Evolutionary conservation across 2,888 invertebrate species (phyloP).

Genomic region (Stenichneumon culpator): DNA sequence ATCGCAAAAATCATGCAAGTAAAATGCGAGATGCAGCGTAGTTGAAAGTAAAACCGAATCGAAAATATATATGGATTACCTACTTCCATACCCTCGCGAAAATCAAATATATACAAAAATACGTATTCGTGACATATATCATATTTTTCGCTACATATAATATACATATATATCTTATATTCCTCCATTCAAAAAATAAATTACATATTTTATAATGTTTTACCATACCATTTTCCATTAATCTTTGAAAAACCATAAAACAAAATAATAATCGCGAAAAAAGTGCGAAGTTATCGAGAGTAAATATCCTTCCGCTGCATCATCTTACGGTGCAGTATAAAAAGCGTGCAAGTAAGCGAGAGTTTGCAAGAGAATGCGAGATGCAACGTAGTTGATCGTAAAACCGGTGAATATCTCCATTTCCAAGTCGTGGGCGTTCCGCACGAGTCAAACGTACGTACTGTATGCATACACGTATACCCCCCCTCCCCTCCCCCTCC

Average conservation of each 20-base stretch:
- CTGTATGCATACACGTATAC: neutral
- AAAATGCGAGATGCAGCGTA: constrained; percentile 51
- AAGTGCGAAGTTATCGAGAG: neutral
- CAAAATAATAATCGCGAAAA: neutral
- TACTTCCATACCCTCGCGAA: too few relatives aligned
- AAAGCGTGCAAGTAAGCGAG: constrained; percentile 18
- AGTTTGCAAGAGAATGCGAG: constrained; percentile 45
- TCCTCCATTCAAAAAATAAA: neutral
- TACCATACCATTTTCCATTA: too few relatives aligned
- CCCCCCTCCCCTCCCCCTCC: too few relatives aligned
- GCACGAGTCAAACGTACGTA: constrained; percentile 47
- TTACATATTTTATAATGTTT: too few relatives aligned
- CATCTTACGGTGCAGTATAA: neutral
- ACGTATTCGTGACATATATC: too few relatives aligned
- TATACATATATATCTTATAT: neutral
- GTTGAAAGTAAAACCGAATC: constrained; percentile 58
- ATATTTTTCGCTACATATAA: too few relatives aligned
- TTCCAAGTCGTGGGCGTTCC: constrained; percentile 61
- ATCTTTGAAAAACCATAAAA: neutral
- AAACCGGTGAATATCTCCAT: constrained; percentile 61
- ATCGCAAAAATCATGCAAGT: neutral
- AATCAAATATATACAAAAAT: too few relatives aligned
- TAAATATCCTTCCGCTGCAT: constrained; percentile 37
- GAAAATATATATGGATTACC: too few relatives aligned
- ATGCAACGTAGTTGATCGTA: constrained; percentile 54